phyloP scores from a whole-genome alignment of 2,888 invertebrate genomes.

The Dynastes tityus region DNA sequence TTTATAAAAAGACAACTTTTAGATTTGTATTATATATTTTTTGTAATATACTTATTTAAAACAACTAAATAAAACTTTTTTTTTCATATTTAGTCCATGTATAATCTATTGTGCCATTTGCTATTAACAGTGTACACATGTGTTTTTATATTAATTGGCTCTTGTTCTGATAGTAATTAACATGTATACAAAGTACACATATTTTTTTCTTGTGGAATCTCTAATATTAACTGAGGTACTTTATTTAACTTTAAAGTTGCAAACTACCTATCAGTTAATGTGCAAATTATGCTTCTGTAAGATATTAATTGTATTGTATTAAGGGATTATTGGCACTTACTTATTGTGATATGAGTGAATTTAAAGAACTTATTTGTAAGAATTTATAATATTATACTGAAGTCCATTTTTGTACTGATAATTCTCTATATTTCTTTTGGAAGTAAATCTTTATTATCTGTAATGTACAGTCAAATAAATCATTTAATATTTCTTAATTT shows the following conservation, averaged over 20 bases:
- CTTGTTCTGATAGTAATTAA: conserved; percentile 7
- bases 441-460: conserved; percentile 60
- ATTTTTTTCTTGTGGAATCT: conserved; percentile 26
- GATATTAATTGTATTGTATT: conserved; percentile 52
- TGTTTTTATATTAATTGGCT: conserved; percentile 47
- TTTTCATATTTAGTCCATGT: conserved; percentile 59
- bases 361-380: conserved; percentile 56
- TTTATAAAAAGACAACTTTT: conserved; percentile 51
- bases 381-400: conserved; percentile 55
- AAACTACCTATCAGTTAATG: conserved; percentile 27
- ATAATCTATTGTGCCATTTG: conserved; percentile 64
- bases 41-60: conserved; percentile 50
- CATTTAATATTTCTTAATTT: conserved; percentile 55
- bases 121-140: conserved; percentile 54
- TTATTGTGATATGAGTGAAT: conserved; percentile 67
- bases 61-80: conserved; percentile 49
- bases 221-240: conserved; percentile 35
- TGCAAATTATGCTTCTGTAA: conserved; percentile 53
- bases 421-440: conserved; percentile 64
- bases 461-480: conserved; percentile 65
- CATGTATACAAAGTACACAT: conserved; percentile 18
- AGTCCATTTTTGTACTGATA: conserved; percentile 65
- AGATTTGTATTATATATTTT: conserved; percentile 44
- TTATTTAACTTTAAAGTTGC: conserved; percentile 24
- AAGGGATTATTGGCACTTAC: conserved; percentile 63